Base-by-base conservation (phyloP, 2,797 vertebrate species). In the Octomys mimax region DNA sequence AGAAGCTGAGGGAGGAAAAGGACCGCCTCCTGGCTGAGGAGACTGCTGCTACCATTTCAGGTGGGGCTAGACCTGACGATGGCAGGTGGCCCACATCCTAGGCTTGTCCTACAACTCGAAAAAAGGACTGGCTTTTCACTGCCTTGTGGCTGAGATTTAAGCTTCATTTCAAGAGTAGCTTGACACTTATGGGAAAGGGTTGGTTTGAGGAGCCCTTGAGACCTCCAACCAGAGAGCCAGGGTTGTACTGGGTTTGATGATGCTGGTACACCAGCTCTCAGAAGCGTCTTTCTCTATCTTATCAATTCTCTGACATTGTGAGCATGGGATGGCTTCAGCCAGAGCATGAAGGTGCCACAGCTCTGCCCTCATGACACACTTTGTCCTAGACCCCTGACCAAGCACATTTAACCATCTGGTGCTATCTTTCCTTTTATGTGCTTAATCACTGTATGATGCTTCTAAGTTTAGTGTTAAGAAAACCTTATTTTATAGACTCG, bases 21-120 rank as follows among this genome's bases (percentile, higher is more conserved):
- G 99, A 99, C 95, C 99, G 99, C 80, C 99, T 99, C 24, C 98
- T 99, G 97, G 99, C 99, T 0, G 99, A 99, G 95, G 99, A 99
- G 96, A 99, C 99, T 0, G 99, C 99, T 0, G 99, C 99, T 89
- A 99, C 99, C 77, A 99, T 99, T 96, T 99, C 99, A 98, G 99
- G 99, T 99, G 97, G 59, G 24, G 16, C 21, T 59, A 31, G 71
- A 52, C 85, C 90, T 6, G 59, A 49, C 31, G 28, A 52, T 57
- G 16, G 28, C 62, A 31, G 16, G 22, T 0, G 10, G 28, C 18
- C 3, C 18, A 8, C 28, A 39, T 49, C 52, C 62, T 5, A 7
- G 75, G 59, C 80, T 36, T 22, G 24, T 8, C 7, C 21, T 13
- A 5, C 24, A 21, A 4, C 57, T 59, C 22, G 26, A 14, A 87